Evolutionary conservation across 2,797 vertebrate species (phyloP), one percentile per base, ranked within the genome.

Genomic region (Uromys caudimaculatus): DNA sequence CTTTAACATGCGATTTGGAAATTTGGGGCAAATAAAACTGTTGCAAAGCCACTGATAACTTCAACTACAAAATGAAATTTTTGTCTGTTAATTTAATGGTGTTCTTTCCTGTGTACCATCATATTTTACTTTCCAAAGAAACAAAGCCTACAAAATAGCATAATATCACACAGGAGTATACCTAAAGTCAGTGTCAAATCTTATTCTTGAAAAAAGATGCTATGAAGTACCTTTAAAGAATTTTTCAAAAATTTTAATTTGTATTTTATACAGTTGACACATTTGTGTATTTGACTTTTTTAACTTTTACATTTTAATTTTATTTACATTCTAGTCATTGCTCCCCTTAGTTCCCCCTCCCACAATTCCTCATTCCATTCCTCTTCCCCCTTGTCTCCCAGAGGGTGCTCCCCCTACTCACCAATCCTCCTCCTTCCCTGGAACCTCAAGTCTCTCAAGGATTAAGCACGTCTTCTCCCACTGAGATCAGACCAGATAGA

Each of bases 51-150:
- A 60, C 60, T 96, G 73, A 60, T 96, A 96, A 88, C 67, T 93
- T 96, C 11, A 97, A 78, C 24, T 94, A 32, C 8, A 73, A 88
- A 88, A 58, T 95, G 60, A 97, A 19, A 50, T 79, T 93, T 96
- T 89, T 93, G 3, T 95, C 24, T 93, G 4, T 73, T 79, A 85
- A 62, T 94, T 94, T 96, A 83, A 93, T 93, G 35, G 3, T 67
- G 73, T 96, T 93, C 35, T 95, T 41, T 92, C 32, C 3, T 92
- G 8, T 85, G 10, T 75, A 44, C 75, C 9, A 93, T 94, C 11
- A 32, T 60, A 95, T 93, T 96, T 95, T 89, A 87, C 94, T 92
- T 94, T 17, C 52, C 38, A 88, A 86, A 95, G 84, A 96, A 91
- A 79, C 41, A 90, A 89, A 84, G 27, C 27, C 56, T 67, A 78